Base-by-base conservation (phyloP, 2,113 vertebrate species). In the Apeltes quadracus region DNA sequence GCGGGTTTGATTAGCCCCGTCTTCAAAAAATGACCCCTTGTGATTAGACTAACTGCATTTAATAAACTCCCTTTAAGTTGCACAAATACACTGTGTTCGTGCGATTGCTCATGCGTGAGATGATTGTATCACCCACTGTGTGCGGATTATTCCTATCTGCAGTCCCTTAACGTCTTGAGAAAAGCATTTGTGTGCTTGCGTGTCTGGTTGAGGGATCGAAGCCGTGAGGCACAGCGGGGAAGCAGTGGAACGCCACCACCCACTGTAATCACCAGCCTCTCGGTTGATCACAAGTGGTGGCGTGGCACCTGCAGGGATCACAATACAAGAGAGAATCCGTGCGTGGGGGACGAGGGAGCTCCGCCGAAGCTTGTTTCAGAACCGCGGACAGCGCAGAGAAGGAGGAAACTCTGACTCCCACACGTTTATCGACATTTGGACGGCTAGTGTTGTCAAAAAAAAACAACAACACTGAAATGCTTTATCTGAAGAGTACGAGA, bases 201-300 rank as follows among this genome's bases (percentile, higher is more conserved):
- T 51, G 69, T 72, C 14, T 76, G 79, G 72, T 68, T 72, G 65
- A 64, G 43, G 38, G 69, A 65, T 88, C 75, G 77, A 72, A 70
- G 62, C 78, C 81, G 61, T 72, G 77, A 82, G 70, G 68, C 63
- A 66, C 64, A 65, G 13, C 51, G 66, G 76, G 51, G 13, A 68
- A 84, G 67, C 76, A 43, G 63, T 65, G 71, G 54, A 72, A 72
- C 69, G 68, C 75, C 76, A 61, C 72, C 82, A 72, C 82, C 84
- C 78, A 70, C 75, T 80, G 75, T 82, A 85, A 87, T 88, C 85
- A 75, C 72, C 76, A 68, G 86, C 84, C 83, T 86, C 81, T 23
- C 72, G 34, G 85, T 75, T 88, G 87, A 87, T 90, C 79, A 83
- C 74, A 77, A 78, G 84, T 68, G 75, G 63, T 59, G 68, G 39